Evolutionary conservation across 2,113 vertebrate species (phyloP), one percentile per base, ranked within the genome.

Genomic region (Mellivora capensis): DNA sequence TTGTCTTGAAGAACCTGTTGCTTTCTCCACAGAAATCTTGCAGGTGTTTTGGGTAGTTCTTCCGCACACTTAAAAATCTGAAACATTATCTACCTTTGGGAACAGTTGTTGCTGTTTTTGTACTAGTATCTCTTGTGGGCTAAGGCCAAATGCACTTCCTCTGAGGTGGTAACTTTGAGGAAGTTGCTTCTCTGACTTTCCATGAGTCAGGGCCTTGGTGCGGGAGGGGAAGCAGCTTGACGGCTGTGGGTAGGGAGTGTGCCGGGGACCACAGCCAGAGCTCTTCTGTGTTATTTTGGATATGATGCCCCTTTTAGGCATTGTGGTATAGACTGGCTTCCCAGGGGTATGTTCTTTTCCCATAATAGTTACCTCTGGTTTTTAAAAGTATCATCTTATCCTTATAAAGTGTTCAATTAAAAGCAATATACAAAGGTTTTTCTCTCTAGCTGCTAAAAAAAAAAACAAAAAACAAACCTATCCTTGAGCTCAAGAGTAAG

Each of bases 171-270:
- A 94, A 93, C 98, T 98, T 98, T 98, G 98, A 99, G 98, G 99
- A 99, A 99, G 99, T 98, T 98, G 98, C 93, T 62, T 90, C 93
- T 96, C 97, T 97, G 97, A 98, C 91, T 98, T 98, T 98, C 98
- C 97, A 97, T 98, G 98, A 98, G 98, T 98, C 97, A 98, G 97
- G 97, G 95, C 97, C 98, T 97, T 98, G 98, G 97, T 97, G 98
- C 98, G 98, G 98, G 98, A 98, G 98, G 99, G 99, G 99, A 99
- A 99, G 99, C 99, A 98, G 96, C 98, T 98, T 98, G 80, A 97
- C 97, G 98, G 77, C 62, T 82, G 12, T 92, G 97, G 98, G 97
- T 98, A 98, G 98, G 98, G 98, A 99, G 98, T 99, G 98, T 98
- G 98, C 98, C 98, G 98, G 98, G 97, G 98, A 98, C 98, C 99